Conservation (phyloP, 2,797 vertebrate species). For the Salarias fasciatus region DNA sequence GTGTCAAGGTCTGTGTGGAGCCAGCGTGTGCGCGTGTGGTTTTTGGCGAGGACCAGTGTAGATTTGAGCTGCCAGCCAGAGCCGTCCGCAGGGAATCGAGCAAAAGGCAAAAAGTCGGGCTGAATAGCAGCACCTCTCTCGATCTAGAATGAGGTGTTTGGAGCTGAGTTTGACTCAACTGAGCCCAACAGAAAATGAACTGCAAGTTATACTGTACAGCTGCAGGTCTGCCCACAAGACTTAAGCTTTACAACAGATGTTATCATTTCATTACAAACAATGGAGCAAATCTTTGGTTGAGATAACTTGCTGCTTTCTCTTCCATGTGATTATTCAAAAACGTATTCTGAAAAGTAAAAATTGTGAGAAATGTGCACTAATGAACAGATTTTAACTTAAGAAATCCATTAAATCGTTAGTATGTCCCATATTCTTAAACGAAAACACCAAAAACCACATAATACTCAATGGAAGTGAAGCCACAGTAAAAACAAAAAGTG, state of each 20-base stretch:
- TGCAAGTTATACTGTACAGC: background rate
- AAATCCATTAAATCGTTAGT: no score
- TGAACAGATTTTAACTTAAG: background rate
- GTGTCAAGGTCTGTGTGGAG: conserved; percentile 53
- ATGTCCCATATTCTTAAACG: no score
- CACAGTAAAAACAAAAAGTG: no score
- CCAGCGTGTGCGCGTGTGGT: conserved; percentile 52
- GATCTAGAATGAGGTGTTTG: conserved; percentile 38
- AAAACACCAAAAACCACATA: no score
- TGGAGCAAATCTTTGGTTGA: background rate
- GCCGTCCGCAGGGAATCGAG: conserved; percentile 64
- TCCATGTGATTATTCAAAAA: no score
- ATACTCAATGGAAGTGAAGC: no score
- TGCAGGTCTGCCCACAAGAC: no score
- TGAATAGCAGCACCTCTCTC: conserved; percentile 58
- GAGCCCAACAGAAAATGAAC: conserved; percentile 21
- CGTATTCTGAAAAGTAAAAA: background rate
- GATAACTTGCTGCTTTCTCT: no score
- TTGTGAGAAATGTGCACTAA: background rate
- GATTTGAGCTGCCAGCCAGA: conserved; percentile 56
- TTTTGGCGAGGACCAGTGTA: conserved; percentile 58
- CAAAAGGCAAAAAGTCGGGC: conserved; percentile 40
- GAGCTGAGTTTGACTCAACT: conserved; percentile 29
- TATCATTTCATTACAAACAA: no score
- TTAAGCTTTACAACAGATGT: no score